These are phyloP conservation scores for Latheticus oryzae DNA, from an alignment of 2,888 invertebrate genomes.

Conservation along the genomic window DNA sequence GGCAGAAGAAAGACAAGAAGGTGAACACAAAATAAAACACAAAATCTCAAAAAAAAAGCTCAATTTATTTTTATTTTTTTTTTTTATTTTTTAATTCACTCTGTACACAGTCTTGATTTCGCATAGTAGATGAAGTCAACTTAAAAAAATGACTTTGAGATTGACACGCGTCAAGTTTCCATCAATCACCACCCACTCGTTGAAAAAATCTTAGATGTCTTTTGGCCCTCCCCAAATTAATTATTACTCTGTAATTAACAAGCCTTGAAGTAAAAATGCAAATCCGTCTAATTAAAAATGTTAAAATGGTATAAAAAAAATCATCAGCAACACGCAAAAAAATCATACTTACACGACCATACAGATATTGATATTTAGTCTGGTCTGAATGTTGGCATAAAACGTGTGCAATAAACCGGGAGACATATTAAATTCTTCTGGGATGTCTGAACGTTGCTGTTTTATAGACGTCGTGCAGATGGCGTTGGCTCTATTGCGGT, in stretches of 20 bases:
- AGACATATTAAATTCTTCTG: constrained; percentile 44
- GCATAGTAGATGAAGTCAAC: no score
- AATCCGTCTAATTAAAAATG: constrained; percentile 26
- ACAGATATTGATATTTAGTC: constrained; percentile 34
- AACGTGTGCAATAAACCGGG: constrained; percentile 37
- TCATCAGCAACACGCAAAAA: constrained; percentile 29
- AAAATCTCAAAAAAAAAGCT: no score
- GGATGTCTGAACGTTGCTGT: constrained; percentile 43
- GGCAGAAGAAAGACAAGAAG: no score
- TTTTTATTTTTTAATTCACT: no score
- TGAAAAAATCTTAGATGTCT: no score
- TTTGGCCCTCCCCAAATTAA: constrained; percentile 29
- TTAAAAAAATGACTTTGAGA: no score
- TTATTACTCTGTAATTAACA: constrained; percentile 29
- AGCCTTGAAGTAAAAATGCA: constrained; percentile 31
- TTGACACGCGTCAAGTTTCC: no score
- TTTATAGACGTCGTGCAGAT: constrained; percentile 52
- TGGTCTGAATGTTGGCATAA: constrained; percentile 13
- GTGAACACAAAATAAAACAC: no score
- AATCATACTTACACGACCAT: no score
- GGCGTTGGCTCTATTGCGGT: constrained; percentile 60
- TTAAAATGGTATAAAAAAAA: constrained; percentile 36
- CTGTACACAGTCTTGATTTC: no score
- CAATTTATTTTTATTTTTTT: no score
- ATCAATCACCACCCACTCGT: no score